Conservation (phyloP, 2,888 invertebrate genomes). For the Agrotis ipsilon region DNA sequence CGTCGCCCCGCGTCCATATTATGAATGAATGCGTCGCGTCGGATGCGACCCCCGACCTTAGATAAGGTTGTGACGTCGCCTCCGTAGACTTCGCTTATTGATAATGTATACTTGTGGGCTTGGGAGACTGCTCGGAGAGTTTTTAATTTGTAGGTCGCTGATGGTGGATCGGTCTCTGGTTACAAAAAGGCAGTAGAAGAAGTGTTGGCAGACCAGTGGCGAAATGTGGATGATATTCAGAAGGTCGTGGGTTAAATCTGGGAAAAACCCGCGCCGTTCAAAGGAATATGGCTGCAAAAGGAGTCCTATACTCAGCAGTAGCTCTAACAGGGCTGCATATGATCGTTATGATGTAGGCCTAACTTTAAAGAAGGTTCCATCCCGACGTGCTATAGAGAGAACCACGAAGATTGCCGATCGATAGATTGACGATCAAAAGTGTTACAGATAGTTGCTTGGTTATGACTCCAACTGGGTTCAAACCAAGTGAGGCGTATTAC, state of each 20-base stretch:
- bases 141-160: slow-evolving; percentile 39
- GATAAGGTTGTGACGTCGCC: slow-evolving; percentile 71
- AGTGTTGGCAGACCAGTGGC: no score
- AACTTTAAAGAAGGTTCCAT: neutral
- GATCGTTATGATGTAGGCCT: neutral
- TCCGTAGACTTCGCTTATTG: slow-evolving; percentile 42
- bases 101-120: slow-evolving; percentile 45
- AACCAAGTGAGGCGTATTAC: no score
- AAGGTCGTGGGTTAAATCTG: no score
- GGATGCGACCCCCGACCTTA: slow-evolving; percentile 68
- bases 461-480: no score
- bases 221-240: no score
- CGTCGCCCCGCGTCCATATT: slow-evolving; percentile 50
- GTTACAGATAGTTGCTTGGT: neutral
- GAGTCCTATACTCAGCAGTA: no score
- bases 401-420: neutral
- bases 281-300: no score
- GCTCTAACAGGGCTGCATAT: no score
- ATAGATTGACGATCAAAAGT: neutral
- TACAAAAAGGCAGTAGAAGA: no score
- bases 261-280: no score
- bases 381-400: no score
- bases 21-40: slow-evolving; percentile 72
- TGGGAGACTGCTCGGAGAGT: slow-evolving; percentile 42
- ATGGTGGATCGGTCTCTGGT: neutral